Percentiles rank a stretch among this genome's conserved stretches.
Conservation (phyloP, 2,113 vertebrate species). For the Nestor notabilis region DNA sequence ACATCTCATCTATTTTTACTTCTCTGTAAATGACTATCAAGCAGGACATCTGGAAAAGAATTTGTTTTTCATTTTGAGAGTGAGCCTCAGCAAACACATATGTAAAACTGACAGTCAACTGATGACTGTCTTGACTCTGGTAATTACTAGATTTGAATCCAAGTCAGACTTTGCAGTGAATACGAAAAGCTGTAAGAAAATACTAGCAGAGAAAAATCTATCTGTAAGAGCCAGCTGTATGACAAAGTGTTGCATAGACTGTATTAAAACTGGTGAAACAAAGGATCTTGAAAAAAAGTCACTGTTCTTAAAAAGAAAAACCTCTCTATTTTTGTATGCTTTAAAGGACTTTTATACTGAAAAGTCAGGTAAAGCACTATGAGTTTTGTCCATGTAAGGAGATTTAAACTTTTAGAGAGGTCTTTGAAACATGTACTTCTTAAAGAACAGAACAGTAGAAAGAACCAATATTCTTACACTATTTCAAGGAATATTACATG, state of each 20-base stretch:
- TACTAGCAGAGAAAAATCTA: background rate
- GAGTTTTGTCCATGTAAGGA: background rate
- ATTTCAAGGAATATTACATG: background rate
- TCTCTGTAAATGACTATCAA: background rate
- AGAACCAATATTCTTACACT: background rate
- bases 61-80: background rate
- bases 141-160: slow-evolving; percentile 39
- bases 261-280: background rate
- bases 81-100: background rate
- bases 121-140: background rate
- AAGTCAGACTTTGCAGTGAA: background rate
- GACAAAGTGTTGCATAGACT: background rate
- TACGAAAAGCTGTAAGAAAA: background rate
- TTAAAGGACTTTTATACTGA: background rate
- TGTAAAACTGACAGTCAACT: background rate
- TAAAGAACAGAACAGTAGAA: background rate
- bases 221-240: background rate
- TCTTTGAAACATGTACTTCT: background rate
- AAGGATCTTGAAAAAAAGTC: background rate
- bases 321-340: background rate
- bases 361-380: background rate
- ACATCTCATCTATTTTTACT: background rate
- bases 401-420: background rate
- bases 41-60: background rate
- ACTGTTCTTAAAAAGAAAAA: background rate